Evolutionary conservation across 2,113 vertebrate species (phyloP), one percentile per base, ranked within the genome.

Genomic region (Sylvietta virens): DNA sequence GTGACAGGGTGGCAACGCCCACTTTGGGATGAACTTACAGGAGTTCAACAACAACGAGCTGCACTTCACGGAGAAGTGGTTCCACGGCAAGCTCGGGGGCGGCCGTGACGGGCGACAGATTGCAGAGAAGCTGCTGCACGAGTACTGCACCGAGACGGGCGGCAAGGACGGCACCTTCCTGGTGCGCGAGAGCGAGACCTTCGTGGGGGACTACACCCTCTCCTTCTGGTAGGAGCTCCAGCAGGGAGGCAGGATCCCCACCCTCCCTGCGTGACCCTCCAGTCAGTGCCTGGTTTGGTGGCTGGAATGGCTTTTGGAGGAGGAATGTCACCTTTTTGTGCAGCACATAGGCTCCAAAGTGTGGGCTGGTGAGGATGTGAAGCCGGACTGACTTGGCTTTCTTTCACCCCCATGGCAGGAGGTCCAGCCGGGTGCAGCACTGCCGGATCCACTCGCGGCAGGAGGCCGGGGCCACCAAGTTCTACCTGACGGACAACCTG

Each of bases 401-500:
- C 20, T 53, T 5, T 12, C 56, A 23, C 5, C 1, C 3, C 53
- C 13, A 0, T 1, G n/a, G 8, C 96, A 99, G 98, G 98, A 98
- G 98, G 35, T 98, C 98, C 5, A 98, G 98, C 53, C 97, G 98
- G 2, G 98, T 99, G 65, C 98, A 99, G 95, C 98, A 98, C 89
- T 98, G 98, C 92, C 96, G 98, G 94, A 99, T 99, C 88, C 98
- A 99, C 82, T 99, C 98, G 0, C 88, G 98, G 8, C 98, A 99
- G 92, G 98, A 99, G 69, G 98, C 98, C 0, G 98, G 98, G 15
- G 96, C 97, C 90, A 98, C 98, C 47, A 98, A 98, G 39, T 99
- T 98, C 98, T 99, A 98, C 97, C 97, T 99, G 97, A 99, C 98
- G 0, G 98, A 99, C 97, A 99, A 99, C 98, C 93, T 99, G 97